Evolutionary conservation across 1,140 invertebrate genomes (phyloP).

Genomic region (Heliconius nattereri): DNA sequence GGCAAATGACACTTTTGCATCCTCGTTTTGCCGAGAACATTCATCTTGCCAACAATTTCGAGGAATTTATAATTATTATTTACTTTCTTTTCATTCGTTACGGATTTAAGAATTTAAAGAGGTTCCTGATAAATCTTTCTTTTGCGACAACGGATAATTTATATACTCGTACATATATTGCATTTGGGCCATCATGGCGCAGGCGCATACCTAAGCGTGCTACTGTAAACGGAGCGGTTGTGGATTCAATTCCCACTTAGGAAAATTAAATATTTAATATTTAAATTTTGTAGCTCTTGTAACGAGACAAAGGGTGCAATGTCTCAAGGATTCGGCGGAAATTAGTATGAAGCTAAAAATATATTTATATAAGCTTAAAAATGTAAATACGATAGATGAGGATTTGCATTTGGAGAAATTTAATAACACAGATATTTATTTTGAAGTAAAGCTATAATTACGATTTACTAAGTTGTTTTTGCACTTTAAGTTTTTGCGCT

Average conservation of each 20-base stretch:
- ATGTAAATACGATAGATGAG: not conserved
- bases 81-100: conserved; percentile 26
- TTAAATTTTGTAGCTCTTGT: no score
- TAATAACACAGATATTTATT: not conserved
- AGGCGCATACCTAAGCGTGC: no score
- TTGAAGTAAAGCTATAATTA: not conserved
- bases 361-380: not conserved
- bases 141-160: not conserved
- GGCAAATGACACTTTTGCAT: conserved; percentile 37
- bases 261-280: no score
- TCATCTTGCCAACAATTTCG: conserved; percentile 41
- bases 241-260: no score
- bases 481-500: not conserved
- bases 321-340: no score
- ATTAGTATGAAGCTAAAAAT: not conserved
- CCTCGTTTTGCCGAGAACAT: conserved; percentile 31
- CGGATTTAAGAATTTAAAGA: conserved; percentile 14
- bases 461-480: not conserved
- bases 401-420: not conserved
- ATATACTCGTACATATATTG: not conserved
- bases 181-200: not conserved
- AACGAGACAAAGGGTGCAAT: no score
- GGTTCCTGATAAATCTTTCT: conserved; percentile 10
- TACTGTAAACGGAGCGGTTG: no score
- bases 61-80: conserved; percentile 37